Evolutionary conservation across 2,888 invertebrate genomes (phyloP).

Genomic region (Oxyteleia sp.): DNA sequence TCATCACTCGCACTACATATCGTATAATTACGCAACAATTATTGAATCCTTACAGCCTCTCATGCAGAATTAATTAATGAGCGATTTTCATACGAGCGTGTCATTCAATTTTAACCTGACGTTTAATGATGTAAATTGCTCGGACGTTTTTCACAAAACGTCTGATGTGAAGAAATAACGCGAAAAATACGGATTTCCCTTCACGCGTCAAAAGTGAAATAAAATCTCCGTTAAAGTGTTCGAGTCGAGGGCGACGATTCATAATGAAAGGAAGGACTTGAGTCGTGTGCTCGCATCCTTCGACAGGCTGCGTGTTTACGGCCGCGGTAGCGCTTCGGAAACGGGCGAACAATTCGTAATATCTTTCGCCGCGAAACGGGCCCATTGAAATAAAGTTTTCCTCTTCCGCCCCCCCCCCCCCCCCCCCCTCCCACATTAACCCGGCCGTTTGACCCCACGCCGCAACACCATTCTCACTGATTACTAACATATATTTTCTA

Average conservation of each 20-base stretch:
- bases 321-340: not conserved
- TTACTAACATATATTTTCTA: no score
- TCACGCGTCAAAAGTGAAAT: not conserved
- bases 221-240: not conserved
- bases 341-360: conserved; percentile 7
- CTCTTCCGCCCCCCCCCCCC: no score
- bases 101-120: conserved; percentile 7
- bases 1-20: conserved; percentile 9
- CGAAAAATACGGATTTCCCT: not conserved
- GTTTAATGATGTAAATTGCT: not conserved
- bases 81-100: not conserved
- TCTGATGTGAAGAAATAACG: not conserved
- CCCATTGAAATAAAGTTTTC: conserved; percentile 54
- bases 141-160: not conserved
- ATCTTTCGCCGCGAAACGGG: conserved; percentile 49
- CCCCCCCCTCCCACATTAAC: no score
- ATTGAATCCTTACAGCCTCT: not conserved
- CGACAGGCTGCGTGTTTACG: not conserved
- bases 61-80: conserved; percentile 2
- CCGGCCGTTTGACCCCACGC: no score
- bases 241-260: not conserved
- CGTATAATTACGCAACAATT: conserved; percentile 26
- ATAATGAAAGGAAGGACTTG: not conserved
- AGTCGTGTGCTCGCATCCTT: not conserved
- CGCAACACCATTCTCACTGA: no score